Evolutionary conservation across 2,113 vertebrate species (phyloP).

Genomic region (Pseudorhombus dupliciocellatus): DNA sequence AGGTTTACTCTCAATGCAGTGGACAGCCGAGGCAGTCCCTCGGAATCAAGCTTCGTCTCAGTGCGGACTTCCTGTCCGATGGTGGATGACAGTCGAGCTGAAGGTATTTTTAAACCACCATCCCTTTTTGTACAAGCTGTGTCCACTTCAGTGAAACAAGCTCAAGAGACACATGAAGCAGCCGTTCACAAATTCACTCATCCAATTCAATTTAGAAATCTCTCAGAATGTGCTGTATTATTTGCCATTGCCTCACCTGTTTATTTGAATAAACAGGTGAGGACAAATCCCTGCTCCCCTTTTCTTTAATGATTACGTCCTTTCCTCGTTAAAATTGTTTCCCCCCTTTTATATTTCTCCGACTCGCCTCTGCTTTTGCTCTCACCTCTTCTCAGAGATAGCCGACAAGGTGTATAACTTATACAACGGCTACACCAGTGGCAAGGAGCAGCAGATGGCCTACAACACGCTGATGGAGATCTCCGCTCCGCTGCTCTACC

Average conservation of each 20-base stretch:
- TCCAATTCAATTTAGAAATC: not conserved
- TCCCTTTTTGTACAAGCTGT: not conserved
- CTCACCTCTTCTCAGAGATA: slow-evolving; percentile 83
- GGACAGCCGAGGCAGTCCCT: slow-evolving; percentile 93
- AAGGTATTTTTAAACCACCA: slow-evolving; percentile 82
- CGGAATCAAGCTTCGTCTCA: slow-evolving; percentile 91
- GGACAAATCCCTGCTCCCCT: no score
- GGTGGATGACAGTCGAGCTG: slow-evolving; percentile 95
- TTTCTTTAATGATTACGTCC: not conserved
- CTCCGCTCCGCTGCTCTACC: slow-evolving; percentile 90
- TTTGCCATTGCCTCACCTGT: no score
- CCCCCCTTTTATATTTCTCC: not conserved
- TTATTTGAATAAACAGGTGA: no score
- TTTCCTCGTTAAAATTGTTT: not conserved
- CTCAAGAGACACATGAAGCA: not conserved
- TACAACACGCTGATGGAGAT: slow-evolving; percentile 98
- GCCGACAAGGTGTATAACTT: slow-evolving; percentile 98
- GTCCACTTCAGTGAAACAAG: not conserved
- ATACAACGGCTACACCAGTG: slow-evolving; percentile 98
- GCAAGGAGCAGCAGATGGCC: slow-evolving; percentile 98
- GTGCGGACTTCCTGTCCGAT: slow-evolving; percentile 93
- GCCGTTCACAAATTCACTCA: not conserved
- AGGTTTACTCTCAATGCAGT: slow-evolving; percentile 95
- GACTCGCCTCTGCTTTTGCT: slow-evolving; percentile 10
- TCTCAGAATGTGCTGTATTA: no score